Percentiles rank a stretch among this genome's conserved stretches.
Conservation (phyloP, 2,797 vertebrate genomes). For the Neosilurus mollespiculum region DNA sequence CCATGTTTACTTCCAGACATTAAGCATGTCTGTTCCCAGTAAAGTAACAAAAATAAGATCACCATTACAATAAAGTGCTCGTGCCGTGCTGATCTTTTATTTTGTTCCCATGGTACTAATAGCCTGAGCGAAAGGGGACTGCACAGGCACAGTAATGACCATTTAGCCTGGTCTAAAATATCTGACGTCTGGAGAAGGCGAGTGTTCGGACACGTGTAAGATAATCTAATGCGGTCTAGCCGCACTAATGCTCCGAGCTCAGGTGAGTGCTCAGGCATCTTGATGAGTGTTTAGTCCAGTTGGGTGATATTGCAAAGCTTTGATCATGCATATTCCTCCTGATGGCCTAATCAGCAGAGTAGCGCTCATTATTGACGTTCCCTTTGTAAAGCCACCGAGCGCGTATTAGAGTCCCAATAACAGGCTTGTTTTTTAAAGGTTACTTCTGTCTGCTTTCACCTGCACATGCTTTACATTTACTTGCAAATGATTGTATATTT, state of each 20-base stretch:
- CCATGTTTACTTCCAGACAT: slow-evolving; percentile 7
- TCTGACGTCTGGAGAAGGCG: slow-evolving; percentile 38
- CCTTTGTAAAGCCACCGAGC: background rate
- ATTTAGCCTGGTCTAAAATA: slow-evolving; percentile 26
- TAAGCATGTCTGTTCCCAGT: slow-evolving; percentile 17
- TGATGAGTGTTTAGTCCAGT: slow-evolving; percentile 49
- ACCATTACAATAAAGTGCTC: slow-evolving; percentile 11
- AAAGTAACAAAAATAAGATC: slow-evolving; percentile 13
- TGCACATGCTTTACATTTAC: background rate
- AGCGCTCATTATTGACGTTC: slow-evolving; percentile 38
- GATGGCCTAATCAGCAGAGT: slow-evolving; percentile 42
- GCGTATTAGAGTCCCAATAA: slow-evolving; percentile 42
- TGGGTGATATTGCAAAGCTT: slow-evolving; percentile 36
- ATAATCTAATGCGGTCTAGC: slow-evolving; percentile 37
- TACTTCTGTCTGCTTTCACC: background rate
- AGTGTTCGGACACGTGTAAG: slow-evolving; percentile 33
- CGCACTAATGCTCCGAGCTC: slow-evolving; percentile 38
- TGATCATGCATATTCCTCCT: slow-evolving; percentile 38
- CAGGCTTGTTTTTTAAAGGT: slow-evolving; percentile 10
- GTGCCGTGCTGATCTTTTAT: slow-evolving; percentile 3
- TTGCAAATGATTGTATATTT: background rate
- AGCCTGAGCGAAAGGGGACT: slow-evolving; percentile 12
- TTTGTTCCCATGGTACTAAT: slow-evolving; percentile 23
- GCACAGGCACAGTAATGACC: slow-evolving; percentile 36
- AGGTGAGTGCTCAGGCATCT: slow-evolving; percentile 42